phyloP scores from a whole-genome alignment of 2,113 vertebrate genomes.

The Aphyosemion australe region DNA sequence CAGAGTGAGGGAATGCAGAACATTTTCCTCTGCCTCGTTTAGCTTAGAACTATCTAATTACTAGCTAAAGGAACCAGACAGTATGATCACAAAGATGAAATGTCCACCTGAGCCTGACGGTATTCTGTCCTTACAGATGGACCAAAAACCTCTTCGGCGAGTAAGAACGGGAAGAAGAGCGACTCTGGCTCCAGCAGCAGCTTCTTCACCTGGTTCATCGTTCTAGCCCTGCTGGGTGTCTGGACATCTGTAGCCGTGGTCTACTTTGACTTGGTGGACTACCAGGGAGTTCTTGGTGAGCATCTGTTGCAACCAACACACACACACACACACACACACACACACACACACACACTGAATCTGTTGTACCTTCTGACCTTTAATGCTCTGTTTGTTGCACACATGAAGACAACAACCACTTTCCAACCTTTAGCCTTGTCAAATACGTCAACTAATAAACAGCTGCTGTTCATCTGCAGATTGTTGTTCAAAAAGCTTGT shows the following conservation, averaged over 20 bases:
- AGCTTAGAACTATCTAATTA: neutral
- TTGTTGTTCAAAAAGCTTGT: no score
- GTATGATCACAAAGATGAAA: no score
- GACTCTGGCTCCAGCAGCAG: slow-evolving; percentile 82
- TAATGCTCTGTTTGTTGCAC: no score
- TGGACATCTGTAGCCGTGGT: slow-evolving; percentile 97
- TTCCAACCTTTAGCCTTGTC: no score
- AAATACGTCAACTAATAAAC: no score
- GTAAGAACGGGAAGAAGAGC: slow-evolving; percentile 87
- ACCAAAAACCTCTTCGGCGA: slow-evolving; percentile 52
- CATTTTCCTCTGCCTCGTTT: neutral
- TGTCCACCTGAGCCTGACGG: neutral
- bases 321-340: no score
- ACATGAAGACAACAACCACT: no score
- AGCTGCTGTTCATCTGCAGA: no score
- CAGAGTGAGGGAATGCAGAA: slow-evolving; percentile 23
- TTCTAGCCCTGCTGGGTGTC: slow-evolving; percentile 92
- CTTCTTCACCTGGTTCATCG: slow-evolving; percentile 96
- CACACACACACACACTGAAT: no score
- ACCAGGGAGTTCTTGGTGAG: slow-evolving; percentile 94
- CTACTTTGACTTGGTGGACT: slow-evolving; percentile 97
- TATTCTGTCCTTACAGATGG: slow-evolving; percentile 53
- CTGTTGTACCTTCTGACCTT: no score
- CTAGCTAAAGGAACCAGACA: no score
- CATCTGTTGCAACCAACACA: no score